phyloP scores from a whole-genome alignment of 2,888 invertebrate species.

The Emmelina monodactyla region DNA sequence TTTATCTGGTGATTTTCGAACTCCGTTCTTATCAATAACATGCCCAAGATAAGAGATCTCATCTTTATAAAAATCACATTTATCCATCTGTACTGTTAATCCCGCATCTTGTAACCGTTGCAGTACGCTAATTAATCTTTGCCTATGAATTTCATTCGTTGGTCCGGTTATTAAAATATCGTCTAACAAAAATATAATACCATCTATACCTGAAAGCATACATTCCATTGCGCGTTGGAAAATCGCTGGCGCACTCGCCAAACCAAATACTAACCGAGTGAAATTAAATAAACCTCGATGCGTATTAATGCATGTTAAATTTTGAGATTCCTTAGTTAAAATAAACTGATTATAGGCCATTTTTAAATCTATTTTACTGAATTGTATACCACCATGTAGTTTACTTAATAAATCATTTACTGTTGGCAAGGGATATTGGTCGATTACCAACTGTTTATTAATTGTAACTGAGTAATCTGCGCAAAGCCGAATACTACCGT shows the following conservation, averaged over 20 bases:
- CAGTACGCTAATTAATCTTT: neutral
- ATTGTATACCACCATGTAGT: neutral
- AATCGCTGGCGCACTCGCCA: conserved; percentile 4
- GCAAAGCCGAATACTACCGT: neutral
- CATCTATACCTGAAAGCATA: neutral
- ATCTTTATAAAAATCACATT: neutral
- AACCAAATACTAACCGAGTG: conserved; percentile 3
- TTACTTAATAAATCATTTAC: too few species aligned
- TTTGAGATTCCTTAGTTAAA: neutral
- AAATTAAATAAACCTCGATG: conserved; percentile 4
- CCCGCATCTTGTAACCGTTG: neutral
- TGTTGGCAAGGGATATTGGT: too few species aligned
- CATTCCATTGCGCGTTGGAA: conserved; percentile 4
- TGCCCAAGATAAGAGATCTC: neutral
- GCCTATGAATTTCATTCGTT: neutral
- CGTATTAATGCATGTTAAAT: neutral
- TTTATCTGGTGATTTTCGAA: neutral
- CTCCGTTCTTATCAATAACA: neutral
- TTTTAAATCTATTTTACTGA: neutral
- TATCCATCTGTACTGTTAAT: neutral
- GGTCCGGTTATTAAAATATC: neutral
- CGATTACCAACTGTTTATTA: neutral
- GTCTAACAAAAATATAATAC: neutral
- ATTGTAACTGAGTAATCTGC: neutral
- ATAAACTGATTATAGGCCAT: conserved; percentile 3